A percentile compares a stretch with the other conserved stretches of the same genome.
Evolutionary conservation across 1,140 invertebrate genomes (phyloP).

Genomic region (Drosophila novamexicana): DNA sequence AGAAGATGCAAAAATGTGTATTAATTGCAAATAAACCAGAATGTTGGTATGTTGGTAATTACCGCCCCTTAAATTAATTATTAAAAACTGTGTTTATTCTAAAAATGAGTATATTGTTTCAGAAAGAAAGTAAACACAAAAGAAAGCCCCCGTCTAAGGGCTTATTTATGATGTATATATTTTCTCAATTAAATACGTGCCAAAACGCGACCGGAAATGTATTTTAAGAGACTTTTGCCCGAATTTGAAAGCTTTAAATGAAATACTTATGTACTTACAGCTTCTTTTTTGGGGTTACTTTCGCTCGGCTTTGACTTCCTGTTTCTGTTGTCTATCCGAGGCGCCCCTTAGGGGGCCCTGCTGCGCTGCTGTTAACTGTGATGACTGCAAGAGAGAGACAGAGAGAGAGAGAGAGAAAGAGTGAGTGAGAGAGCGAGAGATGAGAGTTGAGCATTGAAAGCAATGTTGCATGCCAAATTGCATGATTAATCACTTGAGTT

Average conservation of each 20-base stretch:
- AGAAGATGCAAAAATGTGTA: no score
- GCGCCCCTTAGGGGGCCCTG: constrained; percentile 69
- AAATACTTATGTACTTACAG: constrained; percentile 34
- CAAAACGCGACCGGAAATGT: neutral
- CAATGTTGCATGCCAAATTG: constrained; percentile 57
- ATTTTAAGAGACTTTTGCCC: neutral
- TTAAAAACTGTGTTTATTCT: no score
- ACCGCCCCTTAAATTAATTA: no score
- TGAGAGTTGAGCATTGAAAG: constrained; percentile 12
- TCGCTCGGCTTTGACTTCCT: constrained; percentile 45
- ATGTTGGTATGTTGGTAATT: no score
- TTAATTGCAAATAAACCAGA: no score
- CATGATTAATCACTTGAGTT: constrained; percentile 69
- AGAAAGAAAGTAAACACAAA: no score
- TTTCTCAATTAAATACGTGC: neutral
- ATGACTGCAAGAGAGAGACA: constrained; percentile 39
- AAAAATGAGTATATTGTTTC: no score
- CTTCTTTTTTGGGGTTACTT: constrained; percentile 19
- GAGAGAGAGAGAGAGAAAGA: constrained; percentile 6
- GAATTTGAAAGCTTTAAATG: neutral
- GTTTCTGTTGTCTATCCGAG: constrained; percentile 61
- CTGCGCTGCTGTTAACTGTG: constrained; percentile 67
- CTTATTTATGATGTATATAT: no score
- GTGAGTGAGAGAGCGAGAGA: constrained; percentile 1
- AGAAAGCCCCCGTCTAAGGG: no score